These are phyloP conservation scores for Acanthosepion pharaonis DNA, from an alignment of 2,888 invertebrate genomes.

Conservation along the genomic window DNA sequence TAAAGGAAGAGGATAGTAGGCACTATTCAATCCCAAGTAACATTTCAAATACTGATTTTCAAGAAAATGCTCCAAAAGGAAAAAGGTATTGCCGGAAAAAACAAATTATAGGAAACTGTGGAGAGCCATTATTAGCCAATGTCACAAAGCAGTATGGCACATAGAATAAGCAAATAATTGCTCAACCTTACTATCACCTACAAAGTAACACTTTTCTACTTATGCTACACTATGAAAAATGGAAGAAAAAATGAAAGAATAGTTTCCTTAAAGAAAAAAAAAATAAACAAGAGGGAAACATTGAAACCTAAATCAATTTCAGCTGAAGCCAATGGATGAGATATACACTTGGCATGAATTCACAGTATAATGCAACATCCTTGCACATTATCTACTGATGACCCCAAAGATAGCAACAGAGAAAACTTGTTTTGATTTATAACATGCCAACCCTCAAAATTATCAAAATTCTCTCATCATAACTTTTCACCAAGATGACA, in stretches of 20 bases:
- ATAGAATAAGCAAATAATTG: not conserved
- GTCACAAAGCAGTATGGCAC: too few species aligned
- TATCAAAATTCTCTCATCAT: conserved; percentile 33
- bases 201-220: not conserved
- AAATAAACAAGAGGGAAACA: not conserved
- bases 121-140: too few species aligned
- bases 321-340: not conserved
- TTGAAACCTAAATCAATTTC: not conserved
- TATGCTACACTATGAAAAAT: not conserved
- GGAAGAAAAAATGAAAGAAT: not conserved
- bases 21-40: too few species aligned
- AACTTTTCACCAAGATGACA: not conserved
- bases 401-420: not conserved
- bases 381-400: not conserved
- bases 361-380: not conserved
- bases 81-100: too few species aligned
- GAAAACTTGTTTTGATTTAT: not conserved
- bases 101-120: too few species aligned
- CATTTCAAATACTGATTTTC: too few species aligned
- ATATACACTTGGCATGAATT: not conserved
- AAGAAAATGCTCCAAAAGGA: too few species aligned
- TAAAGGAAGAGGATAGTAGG: too few species aligned
- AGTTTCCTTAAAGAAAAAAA: not conserved
- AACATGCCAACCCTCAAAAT: not conserved
- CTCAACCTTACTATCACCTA: not conserved